A percentile compares a stretch with the other conserved stretches of the same genome.
These are phyloP conservation scores for Coregonus clupeaformis DNA, from an alignment of 2,113 vertebrate species.

Conservation along the genomic window DNA sequence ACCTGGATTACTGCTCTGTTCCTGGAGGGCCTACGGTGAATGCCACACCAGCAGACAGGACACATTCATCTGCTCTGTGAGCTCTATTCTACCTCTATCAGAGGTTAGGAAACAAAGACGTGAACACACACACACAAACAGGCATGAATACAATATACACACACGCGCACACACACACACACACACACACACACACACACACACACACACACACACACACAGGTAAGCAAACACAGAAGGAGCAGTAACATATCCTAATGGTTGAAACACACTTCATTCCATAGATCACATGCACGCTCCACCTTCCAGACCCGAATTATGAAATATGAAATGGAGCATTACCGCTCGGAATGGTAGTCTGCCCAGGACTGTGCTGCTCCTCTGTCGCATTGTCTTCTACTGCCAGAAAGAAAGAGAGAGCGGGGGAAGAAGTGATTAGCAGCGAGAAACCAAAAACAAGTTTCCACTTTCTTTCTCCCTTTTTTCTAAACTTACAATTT, in stretches of 20 bases:
- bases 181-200: slow-evolving; percentile 11
- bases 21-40: slow-evolving; percentile 71
- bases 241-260: background rate
- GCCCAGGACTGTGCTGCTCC: slow-evolving; percentile 82
- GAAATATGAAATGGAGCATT: slow-evolving; percentile 80
- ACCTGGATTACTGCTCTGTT: slow-evolving; percentile 77
- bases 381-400: slow-evolving; percentile 88
- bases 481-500: slow-evolving; percentile 57
- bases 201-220: slow-evolving; percentile 21
- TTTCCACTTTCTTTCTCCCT: slow-evolving; percentile 52
- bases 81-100: slow-evolving; percentile 68
- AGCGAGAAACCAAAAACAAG: slow-evolving; percentile 55
- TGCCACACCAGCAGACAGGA: slow-evolving; percentile 71
- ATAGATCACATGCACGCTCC: slow-evolving; percentile 50
- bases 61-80: slow-evolving; percentile 68
- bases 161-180: no score
- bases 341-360: slow-evolving; percentile 83
- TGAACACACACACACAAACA: background rate
- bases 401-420: slow-evolving; percentile 76
- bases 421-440: slow-evolving; percentile 66
- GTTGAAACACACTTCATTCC: slow-evolving; percentile 38
- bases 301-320: slow-evolving; percentile 69
- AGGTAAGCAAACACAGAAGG: slow-evolving; percentile 39
- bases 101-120: slow-evolving; percentile 59
- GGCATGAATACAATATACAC: background rate